Base-by-base conservation (phyloP, 2,113 vertebrate genomes). In the Xiphophorus couchianus region DNA sequence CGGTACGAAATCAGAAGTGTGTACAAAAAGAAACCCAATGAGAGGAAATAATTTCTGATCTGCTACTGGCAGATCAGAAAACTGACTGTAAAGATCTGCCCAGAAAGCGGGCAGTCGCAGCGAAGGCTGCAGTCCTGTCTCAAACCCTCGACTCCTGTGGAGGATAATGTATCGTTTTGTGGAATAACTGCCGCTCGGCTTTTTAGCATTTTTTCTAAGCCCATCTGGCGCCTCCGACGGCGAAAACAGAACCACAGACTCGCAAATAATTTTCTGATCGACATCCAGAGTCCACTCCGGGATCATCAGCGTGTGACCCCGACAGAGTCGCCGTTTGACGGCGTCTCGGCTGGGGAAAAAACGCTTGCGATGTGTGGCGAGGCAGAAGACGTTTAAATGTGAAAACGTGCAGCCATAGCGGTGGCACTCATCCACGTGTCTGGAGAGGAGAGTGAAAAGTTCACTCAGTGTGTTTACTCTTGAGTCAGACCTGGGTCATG, bases 401-500 rank as follows among this genome's bases (percentile, higher is more conserved):
- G 6, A 78, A 62, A 63, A 85, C 61, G 44, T 58, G 4, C 63
- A 54, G 69, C 65, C 27, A 61, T 60, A 51, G 48, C 2, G 19
- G 73, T 71, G 86, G 69, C 74, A 73, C 69, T 51, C 44, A 61
- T 71, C 75, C 51, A 68, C 77, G 14, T 44, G 42, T 44, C 42
- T 44, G 42, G 66, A 84, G 71, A 37, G 35, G 35, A 37, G 64
- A 87, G 90, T 86, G 84, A 91, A 88, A 77, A 86, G 85, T 90
- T 89, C 85, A 89, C 66, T 61, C 33, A 29, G 79, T 78, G 86
- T 79, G 85, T 85, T 69, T 84, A 89, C 42, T 87, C 39, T 37
- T 81, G 82, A 90, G 86, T 87, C 86, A 88, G 87, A 84, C 74
- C 74, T 73, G 81, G 76, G 78, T 76, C 78, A 66, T 25, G 67